phyloP scores from a whole-genome alignment of 2,888 invertebrate species.

The Phengaris alcon region DNA sequence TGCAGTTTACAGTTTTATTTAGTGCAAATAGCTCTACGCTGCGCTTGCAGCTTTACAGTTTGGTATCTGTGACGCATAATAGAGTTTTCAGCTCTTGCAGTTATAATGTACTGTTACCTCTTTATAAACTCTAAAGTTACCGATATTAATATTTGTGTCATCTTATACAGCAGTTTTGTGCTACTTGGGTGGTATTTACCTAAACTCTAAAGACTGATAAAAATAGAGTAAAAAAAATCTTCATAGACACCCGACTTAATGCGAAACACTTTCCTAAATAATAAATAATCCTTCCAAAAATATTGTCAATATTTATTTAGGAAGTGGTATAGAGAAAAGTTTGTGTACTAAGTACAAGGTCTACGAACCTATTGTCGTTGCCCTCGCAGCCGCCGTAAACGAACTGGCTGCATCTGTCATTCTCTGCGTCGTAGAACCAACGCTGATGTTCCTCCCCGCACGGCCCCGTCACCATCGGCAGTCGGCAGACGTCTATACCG shows the following conservation, averaged over 20 bases:
- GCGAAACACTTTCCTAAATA: background rate
- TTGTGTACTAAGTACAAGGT: background rate
- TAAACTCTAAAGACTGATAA: no score
- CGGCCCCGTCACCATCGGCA: conserved; percentile 84
- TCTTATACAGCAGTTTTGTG: no score
- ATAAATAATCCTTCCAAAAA: background rate
- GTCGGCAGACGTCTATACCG: conserved; percentile 81
- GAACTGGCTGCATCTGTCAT: conserved; percentile 86
- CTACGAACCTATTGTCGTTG: conserved; percentile 87
- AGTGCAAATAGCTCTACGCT: no score
- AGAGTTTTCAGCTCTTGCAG: no score
- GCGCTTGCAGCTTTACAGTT: no score
- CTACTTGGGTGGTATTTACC: no score
- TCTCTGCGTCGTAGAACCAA: conserved; percentile 85
- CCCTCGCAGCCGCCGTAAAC: conserved; percentile 94
- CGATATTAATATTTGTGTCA: no score
- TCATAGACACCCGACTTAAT: background rate
- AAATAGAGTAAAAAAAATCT: background rate
- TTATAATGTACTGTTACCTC: no score
- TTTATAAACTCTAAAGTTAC: no score
- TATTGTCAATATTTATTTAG: no score
- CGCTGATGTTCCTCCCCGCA: conserved; percentile 82
- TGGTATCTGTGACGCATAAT: no score
- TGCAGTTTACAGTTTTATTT: no score
- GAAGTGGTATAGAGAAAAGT: background rate